Conservation (phyloP, 2,797 vertebrate genomes). For the Chrosomus eos region DNA sequence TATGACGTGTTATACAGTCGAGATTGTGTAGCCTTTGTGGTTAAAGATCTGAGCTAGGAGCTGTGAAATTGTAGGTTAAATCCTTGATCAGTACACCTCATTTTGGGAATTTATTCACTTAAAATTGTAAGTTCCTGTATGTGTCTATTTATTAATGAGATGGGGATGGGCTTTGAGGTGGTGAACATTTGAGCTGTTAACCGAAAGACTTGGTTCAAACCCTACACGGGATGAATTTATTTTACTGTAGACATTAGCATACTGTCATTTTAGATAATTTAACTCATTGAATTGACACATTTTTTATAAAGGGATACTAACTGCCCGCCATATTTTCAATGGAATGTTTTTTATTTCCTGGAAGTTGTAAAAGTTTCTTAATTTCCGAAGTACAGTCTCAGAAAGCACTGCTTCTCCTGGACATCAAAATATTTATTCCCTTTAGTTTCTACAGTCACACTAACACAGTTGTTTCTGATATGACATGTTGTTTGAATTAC, state of each 20-base stretch:
- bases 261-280: background rate
- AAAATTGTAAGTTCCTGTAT: background rate
- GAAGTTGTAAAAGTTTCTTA: background rate
- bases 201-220: background rate
- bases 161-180: background rate
- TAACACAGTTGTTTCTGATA: background rate
- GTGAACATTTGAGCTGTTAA: background rate
- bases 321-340: background rate
- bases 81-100: background rate
- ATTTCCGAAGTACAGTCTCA: background rate
- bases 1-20: background rate
- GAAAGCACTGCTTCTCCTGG: background rate
- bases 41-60: background rate
- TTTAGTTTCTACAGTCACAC: background rate
- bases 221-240: background rate
- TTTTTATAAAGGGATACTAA: background rate
- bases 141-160: background rate
- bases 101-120: background rate
- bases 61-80: no score
- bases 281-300: background rate
- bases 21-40: background rate
- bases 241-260: background rate
- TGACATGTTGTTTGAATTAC: background rate
- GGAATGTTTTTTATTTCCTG: background rate
- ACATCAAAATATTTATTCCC: background rate